Evolutionary conservation across 2,888 invertebrate species (phyloP).

Genomic region (Cynaeus angustus): DNA sequence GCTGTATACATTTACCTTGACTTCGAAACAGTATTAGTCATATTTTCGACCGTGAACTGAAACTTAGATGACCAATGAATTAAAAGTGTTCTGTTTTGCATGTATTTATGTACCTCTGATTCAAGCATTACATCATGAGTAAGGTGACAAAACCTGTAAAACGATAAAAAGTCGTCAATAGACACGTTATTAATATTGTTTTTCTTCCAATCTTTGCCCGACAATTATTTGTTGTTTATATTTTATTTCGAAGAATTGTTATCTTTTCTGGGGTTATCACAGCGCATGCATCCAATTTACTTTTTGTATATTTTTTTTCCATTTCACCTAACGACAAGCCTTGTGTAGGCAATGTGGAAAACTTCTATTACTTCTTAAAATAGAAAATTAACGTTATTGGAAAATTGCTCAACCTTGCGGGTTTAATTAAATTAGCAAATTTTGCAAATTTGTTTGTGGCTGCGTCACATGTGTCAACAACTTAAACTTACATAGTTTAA

Average conservation of each 20-base stretch:
- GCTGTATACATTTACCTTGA: slow-evolving; percentile 34
- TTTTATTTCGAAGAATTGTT: slow-evolving; percentile 6
- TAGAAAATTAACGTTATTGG: slow-evolving; percentile 17
- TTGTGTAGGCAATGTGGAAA: slow-evolving; percentile 1
- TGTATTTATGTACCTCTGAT: slow-evolving; percentile 10
- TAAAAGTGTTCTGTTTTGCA: slow-evolving; percentile 21
- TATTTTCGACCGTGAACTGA: slow-evolving; percentile 39
- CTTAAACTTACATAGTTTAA: too few relatives aligned
- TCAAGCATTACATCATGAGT: slow-evolving; percentile 21
- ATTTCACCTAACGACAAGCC: slow-evolving; percentile 3
- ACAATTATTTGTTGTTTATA: background rate
- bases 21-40: slow-evolving; percentile 25
- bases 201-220: background rate
- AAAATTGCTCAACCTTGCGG: slow-evolving; percentile 29
- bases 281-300: background rate
- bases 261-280: background rate
- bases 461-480: too few relatives aligned
- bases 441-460: background rate
- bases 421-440: slow-evolving; percentile 23
- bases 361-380: background rate
- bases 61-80: slow-evolving; percentile 24
- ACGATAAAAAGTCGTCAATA: background rate
- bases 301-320: background rate
- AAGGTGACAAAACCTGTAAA: slow-evolving; percentile 2
- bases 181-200: background rate